phyloP scores from a whole-genome alignment of 2,113 vertebrate genomes.

The Pygathrix nemaeus region DNA sequence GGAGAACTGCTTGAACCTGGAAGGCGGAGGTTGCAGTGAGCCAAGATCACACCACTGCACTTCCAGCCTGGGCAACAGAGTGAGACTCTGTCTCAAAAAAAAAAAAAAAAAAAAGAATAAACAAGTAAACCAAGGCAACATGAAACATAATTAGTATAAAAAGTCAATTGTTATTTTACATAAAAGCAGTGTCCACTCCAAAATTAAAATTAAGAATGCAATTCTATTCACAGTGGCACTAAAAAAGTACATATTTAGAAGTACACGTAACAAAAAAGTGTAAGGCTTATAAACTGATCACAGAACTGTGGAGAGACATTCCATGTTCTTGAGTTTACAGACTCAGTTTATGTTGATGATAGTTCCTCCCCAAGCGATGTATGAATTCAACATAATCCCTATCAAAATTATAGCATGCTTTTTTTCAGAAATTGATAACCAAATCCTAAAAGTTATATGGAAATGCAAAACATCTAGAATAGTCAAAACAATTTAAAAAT shows the following conservation, averaged over 20 bases:
- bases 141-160: not conserved
- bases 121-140: not conserved
- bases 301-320: not conserved
- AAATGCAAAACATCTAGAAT: not conserved
- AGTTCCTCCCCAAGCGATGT: not conserved
- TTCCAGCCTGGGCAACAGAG: too few relatives aligned
- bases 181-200: not conserved
- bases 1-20: too few relatives aligned
- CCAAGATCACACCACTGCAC: too few relatives aligned
- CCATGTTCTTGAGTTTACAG: not conserved
- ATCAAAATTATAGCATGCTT: not conserved
- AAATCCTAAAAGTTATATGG: not conserved
- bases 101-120: not conserved
- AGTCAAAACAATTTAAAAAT: not conserved
- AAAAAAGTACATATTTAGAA: not conserved
- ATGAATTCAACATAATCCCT: not conserved
- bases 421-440: not conserved
- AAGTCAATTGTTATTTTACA: not conserved
- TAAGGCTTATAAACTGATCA: not conserved
- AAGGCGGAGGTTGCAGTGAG: too few relatives aligned
- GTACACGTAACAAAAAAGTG: not conserved
- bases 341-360: not conserved
- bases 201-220: not conserved
- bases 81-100: too few relatives aligned
- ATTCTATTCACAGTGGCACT: not conserved